Base-by-base conservation (phyloP, 1,140 invertebrate genomes). In the Bombus picipes region DNA sequence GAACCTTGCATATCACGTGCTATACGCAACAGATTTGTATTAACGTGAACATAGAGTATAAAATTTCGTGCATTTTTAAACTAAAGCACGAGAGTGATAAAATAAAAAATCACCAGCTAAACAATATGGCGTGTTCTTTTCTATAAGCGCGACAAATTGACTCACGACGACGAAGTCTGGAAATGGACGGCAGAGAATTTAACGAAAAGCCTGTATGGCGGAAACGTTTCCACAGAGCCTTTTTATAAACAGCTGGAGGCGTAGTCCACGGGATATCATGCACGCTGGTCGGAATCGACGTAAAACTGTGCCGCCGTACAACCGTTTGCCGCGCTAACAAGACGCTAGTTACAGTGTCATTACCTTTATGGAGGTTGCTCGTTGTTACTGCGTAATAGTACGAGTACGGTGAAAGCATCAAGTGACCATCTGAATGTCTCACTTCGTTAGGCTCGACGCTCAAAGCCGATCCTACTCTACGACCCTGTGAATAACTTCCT, bases 391-490 rank as follows among this genome's bases (percentile, higher is more conserved):
- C 32, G 73, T 75, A 53, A 53, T 75, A 34, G 41, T 32, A 53
- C 73, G 73, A 75, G 43, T 25, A 75, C 47, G 43, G 73, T 25
- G 73, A 34, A 75, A 47, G 73, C 73, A 75, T 75, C 73, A 53
- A 75, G 73, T 75, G 73, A 75, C 73, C 73, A 34, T 75, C 43
- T 25, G 73, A 75, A 75, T 53, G 73, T 75, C 73, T 75, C 73
- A 53, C 73, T 75, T 53, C 73, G 73, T 75, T 75, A 75, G n/a
- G 73, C 43, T 75, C 10, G 73, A 53, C 73, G 73, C 43, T 53
- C 73, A 53, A 53, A 53, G 73, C 43, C 32, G 73, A n/a, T 25
- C 32, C 73, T 25, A 32, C 43, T 75, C 73, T 53, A 25, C 22
- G 18, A 34, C 41, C n/a, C 32, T 22, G 72, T 18, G 72, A 32